Base-by-base conservation (phyloP, 2,888 invertebrate species). In the Sthenelais limicola region DNA sequence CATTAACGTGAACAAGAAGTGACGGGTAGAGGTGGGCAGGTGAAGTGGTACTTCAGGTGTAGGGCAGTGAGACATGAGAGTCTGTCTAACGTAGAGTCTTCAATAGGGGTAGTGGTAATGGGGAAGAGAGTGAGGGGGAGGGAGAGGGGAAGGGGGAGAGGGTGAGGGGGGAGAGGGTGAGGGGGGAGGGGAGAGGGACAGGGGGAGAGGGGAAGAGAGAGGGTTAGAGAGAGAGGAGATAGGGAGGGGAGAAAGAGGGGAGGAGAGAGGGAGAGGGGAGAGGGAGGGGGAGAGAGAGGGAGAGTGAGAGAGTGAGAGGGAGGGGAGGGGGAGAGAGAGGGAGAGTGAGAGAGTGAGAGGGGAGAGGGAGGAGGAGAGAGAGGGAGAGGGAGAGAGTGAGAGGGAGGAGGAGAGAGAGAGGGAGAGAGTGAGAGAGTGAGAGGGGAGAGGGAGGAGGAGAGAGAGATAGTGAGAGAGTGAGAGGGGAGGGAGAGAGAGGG, bases 381-480 rank as follows among this genome's bases (percentile, higher is more conserved):
- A 68, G 71, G n/a, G 71, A 68, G 71, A 30, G 71, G 38, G 71
- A 30, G 71, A 68, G 71, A 30, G 71, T 43, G 70, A 66, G 70
- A 30, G 71, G 47, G 71, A 30, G 71, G 47, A 48, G 32, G 71
- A 68, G 62, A 30, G 71, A 68, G 62, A 30, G 71, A 68, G 71
- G 32, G 71, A 68, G 71, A 30, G 71, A 68, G 71, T 35, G 71
- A 68, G 71, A 30, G 71, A 68, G 71, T n/a, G n/a, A n/a, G n/a
- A n/a, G 32, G 70, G 35, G 70, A 43, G 56, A 66, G 70, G 32
- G 70, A 66, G 70, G 32, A 56, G 35, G 70, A 43, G 70, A n/a
- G n/a, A n/a, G n/a, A n/a, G n/a, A n/a, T n/a, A n/a, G n/a, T n/a
- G n/a, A n/a, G n/a, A n/a, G n/a, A n/a, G n/a, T n/a, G n/a, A n/a